Evolutionary conservation across 92 coral and sea anemone species (phyloP), one percentile per base, ranked within the genome.

Genomic region (Bergia sp.): DNA sequence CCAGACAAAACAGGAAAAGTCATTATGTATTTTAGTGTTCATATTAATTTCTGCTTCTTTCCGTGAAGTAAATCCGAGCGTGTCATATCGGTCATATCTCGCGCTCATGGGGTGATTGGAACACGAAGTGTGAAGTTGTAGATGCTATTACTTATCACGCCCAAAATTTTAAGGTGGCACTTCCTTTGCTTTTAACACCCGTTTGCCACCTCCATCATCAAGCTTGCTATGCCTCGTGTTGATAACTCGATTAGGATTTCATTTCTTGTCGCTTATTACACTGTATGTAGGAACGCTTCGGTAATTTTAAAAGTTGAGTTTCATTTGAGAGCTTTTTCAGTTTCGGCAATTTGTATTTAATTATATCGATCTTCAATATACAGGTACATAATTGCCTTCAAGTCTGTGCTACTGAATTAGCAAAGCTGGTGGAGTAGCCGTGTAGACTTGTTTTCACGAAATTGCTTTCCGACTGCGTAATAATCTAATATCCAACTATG

Each of bases 121-220:
- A 37, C 37, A 11, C 55, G 85, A 39, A 40, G 80, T 76, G 44
- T 78, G 82, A 78, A 78, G 61, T 53, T 78, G 82, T 80, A 36
- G 85, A 80, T 15, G 38, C 5, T 80, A 40, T 53, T 29, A 50
- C 44, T 4, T 8, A 64, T 53, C 83, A 53, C 67, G 69, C 67
- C 57, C 85, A 37, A 20, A 53, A 79, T 53, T 18, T 57, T 1
- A 37, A 80, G 69, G 5, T 21, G 69, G 7, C n/a, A 61, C 69
- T 61, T 61, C 69, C 69, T 55, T 57, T 11, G 49, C 72, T 57
- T 57, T 80, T 80, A 80, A 57, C 85, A 80, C 85, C 85, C 73
- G 57, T 57, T 80, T 80, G 85, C 61, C 85, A 80, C 85, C 72
- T 57, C 45, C 37, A n/a, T 37, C 67, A 38, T 61, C 69, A 11